Percentiles rank a stretch among this genome's conserved stretches.
phyloP scores from a whole-genome alignment of 2,888 invertebrate genomes.

The Diarsia brunnea region DNA sequence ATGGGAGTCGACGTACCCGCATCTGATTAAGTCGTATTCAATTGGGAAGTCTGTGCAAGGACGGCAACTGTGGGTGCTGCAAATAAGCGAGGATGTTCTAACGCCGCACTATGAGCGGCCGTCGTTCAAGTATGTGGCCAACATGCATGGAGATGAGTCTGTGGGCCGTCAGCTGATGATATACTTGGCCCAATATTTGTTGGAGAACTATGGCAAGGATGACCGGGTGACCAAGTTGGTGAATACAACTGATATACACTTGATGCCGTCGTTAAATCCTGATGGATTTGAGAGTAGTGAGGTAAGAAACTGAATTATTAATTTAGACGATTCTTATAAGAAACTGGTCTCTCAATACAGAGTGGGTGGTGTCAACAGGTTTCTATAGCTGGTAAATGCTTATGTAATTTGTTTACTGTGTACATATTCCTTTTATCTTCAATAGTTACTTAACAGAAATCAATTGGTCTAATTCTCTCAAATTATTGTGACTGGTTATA shows the following conservation, averaged over 20 bases:
- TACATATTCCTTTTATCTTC: not conserved
- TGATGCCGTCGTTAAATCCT: slow-evolving; percentile 99
- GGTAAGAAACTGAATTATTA: slow-evolving; percentile 86
- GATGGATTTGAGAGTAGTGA: slow-evolving; percentile 97
- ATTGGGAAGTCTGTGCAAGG: slow-evolving; percentile 96
- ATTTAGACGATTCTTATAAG: slow-evolving; percentile 11
- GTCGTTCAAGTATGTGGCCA: slow-evolving; percentile 98
- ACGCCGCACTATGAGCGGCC: slow-evolving; percentile 92
- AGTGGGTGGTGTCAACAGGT: slow-evolving; percentile 2
- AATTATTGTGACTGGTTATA: not conserved
- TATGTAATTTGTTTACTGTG: slow-evolving; percentile 3
- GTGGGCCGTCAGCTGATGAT: slow-evolving; percentile 96
- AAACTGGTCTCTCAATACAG: not conserved
- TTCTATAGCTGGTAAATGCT: not conserved
- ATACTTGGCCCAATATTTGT: slow-evolving; percentile 95
- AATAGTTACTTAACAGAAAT: not conserved
- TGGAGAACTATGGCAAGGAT: slow-evolving; percentile 93
- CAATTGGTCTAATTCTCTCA: too few relatives aligned
- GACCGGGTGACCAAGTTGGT: slow-evolving; percentile 94
- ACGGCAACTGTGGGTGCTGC: slow-evolving; percentile 95
- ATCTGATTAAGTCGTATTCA: slow-evolving; percentile 92
- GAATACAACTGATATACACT: slow-evolving; percentile 96
- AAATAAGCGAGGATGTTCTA: slow-evolving; percentile 94
- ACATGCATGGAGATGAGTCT: slow-evolving; percentile 99
- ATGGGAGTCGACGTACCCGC: slow-evolving; percentile 92